Conservation (phyloP, 2,113 vertebrate genomes). For the Alouatta palliata region DNA sequence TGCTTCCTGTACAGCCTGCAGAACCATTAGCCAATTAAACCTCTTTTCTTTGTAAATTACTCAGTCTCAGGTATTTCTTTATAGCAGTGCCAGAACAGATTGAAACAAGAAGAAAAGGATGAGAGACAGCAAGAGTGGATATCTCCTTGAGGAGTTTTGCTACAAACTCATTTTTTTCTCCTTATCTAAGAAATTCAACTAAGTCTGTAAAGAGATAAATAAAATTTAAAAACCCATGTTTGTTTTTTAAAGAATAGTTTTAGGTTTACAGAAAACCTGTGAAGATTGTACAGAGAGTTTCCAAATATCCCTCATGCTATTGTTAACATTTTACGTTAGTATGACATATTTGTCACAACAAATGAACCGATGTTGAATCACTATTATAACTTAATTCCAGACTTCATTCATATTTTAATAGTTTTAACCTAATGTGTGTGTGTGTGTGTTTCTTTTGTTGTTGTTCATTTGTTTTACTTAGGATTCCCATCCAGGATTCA, state of each 20-base stretch:
- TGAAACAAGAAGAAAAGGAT: neutral
- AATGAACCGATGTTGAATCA: neutral
- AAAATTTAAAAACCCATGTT: neutral
- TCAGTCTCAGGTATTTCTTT: too few species aligned
- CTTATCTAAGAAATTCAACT: neutral
- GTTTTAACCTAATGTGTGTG: neutral
- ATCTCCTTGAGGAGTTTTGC: neutral
- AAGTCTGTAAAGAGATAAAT: neutral
- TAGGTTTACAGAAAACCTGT: neutral
- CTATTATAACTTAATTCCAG: neutral
- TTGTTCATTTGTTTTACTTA: neutral
- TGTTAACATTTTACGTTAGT: neutral
- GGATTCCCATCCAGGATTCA: neutral
- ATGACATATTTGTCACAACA: neutral
- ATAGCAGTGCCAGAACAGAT: too few species aligned
- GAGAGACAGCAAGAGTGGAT: neutral
- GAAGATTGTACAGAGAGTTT: neutral
- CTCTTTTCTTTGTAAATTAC: too few species aligned
- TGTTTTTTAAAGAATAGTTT: neutral
- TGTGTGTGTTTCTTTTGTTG: neutral
- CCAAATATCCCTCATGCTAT: neutral
- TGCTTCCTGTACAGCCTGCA: too few species aligned
- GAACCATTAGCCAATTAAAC: too few species aligned
- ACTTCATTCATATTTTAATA: neutral
- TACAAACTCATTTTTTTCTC: neutral